Evolutionary conservation across 2,797 vertebrate genomes (phyloP).

Genomic region (Cynopterus sphinx): DNA sequence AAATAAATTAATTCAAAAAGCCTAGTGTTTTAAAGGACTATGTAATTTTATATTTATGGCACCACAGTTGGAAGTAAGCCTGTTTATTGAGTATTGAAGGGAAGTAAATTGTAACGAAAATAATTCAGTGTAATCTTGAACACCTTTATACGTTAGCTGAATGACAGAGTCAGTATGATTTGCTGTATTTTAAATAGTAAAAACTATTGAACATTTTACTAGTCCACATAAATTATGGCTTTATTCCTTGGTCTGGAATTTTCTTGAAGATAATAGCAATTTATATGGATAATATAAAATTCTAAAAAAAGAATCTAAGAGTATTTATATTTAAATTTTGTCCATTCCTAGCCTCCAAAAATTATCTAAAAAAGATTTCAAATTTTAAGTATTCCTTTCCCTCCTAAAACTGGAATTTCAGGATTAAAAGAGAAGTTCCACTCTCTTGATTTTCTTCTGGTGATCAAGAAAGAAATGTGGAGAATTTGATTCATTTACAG

Average conservation of each 20-base stretch:
- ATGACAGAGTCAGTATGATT: not conserved
- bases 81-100: not conserved
- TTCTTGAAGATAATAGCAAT: not conserved
- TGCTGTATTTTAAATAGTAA: not conserved
- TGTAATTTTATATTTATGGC: not conserved
- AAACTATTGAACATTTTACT: not conserved
- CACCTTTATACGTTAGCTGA: not conserved
- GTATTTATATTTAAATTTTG: not conserved
- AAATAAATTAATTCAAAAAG: not conserved
- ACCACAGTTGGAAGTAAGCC: not conserved
- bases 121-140: not conserved
- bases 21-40: not conserved
- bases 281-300: not conserved
- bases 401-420: not conserved
- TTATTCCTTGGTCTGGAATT: not conserved
- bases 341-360: not conserved
- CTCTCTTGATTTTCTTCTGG: not conserved
- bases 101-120: not conserved
- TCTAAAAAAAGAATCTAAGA: not conserved
- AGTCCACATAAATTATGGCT: not conserved
- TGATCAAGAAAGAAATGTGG: not conserved
- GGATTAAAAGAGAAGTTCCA: not conserved
- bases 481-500: not conserved
- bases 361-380: not conserved
- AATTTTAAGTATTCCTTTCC: not conserved